Evolutionary conservation across 2,797 vertebrate species (phyloP).

Genomic region (Oreonectes daqikongensis): DNA sequence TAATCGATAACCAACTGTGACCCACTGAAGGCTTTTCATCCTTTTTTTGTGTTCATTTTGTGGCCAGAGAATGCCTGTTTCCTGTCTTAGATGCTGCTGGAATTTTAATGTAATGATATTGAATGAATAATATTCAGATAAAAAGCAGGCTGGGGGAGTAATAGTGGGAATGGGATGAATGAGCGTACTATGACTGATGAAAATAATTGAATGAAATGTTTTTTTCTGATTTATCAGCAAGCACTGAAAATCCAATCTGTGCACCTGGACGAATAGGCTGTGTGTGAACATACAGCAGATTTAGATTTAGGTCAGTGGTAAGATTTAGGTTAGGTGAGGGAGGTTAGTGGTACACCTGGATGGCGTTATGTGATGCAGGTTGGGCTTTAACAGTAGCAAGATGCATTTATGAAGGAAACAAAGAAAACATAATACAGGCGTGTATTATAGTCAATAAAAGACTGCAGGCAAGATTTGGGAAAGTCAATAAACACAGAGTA

Average conservation of each 20-base stretch:
- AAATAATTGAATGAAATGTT: too few species aligned
- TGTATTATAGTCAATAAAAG: slow-evolving; percentile 18
- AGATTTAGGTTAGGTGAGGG: background rate
- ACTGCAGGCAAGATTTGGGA: slow-evolving; percentile 55
- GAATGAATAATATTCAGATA: slow-evolving; percentile 8
- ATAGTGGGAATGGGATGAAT: slow-evolving; percentile 13
- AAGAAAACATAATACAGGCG: slow-evolving; percentile 1
- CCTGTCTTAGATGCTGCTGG: slow-evolving; percentile 43
- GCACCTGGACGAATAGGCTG: background rate
- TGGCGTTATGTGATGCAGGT: background rate
- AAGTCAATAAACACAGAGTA: slow-evolving; percentile 66
- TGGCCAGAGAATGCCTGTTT: slow-evolving; percentile 44
- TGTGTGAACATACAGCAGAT: background rate
- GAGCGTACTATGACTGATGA: too few species aligned
- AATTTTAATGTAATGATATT: slow-evolving; percentile 18
- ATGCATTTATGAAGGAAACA: background rate
- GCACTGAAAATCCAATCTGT: background rate
- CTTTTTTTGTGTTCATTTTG: slow-evolving; percentile 41
- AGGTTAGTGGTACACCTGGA: background rate
- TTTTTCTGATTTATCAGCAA: slow-evolving; percentile 11
- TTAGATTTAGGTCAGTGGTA: background rate
- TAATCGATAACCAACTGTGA: slow-evolving; percentile 41
- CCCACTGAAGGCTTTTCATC: slow-evolving; percentile 52
- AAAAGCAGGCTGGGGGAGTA: background rate
- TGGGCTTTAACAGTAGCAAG: background rate